phyloP scores from a whole-genome alignment of 2,888 invertebrate species.

The Pristionchus maxplancki region DNA sequence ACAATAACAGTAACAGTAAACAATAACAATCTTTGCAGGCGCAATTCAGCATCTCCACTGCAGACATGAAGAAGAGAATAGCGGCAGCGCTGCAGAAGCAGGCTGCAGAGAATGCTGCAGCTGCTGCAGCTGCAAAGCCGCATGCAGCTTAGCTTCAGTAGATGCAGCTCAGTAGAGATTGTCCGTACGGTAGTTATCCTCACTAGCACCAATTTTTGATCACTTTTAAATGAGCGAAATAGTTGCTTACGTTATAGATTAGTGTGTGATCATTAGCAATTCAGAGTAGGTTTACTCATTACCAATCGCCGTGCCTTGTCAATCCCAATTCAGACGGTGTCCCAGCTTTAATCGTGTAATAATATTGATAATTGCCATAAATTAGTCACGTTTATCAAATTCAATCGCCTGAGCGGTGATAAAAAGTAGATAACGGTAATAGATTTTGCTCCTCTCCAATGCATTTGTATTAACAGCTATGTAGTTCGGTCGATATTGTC shows the following conservation, averaged over 20 bases:
- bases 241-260: too few species aligned
- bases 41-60: slow-evolving; percentile 44
- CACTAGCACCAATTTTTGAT: neutral
- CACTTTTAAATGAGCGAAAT: too few species aligned
- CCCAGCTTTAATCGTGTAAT: slow-evolving; percentile 38
- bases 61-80: slow-evolving; percentile 33
- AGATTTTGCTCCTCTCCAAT: too few species aligned
- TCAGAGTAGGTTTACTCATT: neutral
- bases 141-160: neutral
- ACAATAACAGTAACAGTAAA: too few species aligned
- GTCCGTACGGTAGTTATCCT: too few species aligned
- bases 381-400: too few species aligned
- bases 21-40: slow-evolving; percentile 14
- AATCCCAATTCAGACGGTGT: slow-evolving; percentile 28
- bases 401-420: too few species aligned
- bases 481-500: too few species aligned
- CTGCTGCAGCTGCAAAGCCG: neutral
- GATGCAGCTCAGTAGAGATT: neutral
- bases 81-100: slow-evolving; percentile 34
- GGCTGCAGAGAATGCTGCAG: slow-evolving; percentile 31
- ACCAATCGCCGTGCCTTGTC: slow-evolving; percentile 11
- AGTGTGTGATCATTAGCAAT: too few species aligned
- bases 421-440: too few species aligned
- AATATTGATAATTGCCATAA: too few species aligned
- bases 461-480: too few species aligned